phyloP scores from a whole-genome alignment of 2,888 invertebrate genomes.

The Heliconius charithonia region DNA sequence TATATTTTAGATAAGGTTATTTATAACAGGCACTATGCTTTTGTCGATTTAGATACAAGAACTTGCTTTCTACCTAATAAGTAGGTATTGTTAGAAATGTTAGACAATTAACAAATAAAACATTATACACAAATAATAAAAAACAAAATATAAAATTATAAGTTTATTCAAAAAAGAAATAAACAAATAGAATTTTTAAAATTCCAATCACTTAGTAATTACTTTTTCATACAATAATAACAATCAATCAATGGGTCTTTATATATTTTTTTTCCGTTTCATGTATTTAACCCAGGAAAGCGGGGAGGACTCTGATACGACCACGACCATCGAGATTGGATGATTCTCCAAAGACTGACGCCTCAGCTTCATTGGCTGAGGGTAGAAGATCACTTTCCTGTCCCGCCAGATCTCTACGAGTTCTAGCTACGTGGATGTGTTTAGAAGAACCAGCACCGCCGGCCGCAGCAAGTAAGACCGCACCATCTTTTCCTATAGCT shows the following conservation, averaged over 20 bases:
- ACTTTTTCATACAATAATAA: background rate
- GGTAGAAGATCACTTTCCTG: constrained; percentile 74
- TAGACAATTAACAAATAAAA: too few relatives aligned
- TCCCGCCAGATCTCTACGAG: constrained; percentile 66
- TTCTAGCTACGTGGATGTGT: constrained; percentile 49
- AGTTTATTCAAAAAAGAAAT: constrained; percentile 5
- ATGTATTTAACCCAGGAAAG: constrained; percentile 67
- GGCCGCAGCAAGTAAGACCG: constrained; percentile 76
- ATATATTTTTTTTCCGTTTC: constrained; percentile 37
- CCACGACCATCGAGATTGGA: constrained; percentile 67
- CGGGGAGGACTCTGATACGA: constrained; percentile 74
- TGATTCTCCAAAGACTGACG: constrained; percentile 67
- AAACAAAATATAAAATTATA: background rate
- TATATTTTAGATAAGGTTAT: too few relatives aligned
- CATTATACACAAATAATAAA: background rate
- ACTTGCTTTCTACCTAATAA: too few relatives aligned
- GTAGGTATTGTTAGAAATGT: too few relatives aligned
- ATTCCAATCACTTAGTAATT: background rate
- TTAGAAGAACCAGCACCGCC: constrained; percentile 69
- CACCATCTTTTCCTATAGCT: constrained; percentile 74
- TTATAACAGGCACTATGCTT: too few relatives aligned
- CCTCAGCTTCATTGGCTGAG: constrained; percentile 64
- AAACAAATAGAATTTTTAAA: background rate
- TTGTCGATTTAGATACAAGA: too few relatives aligned
- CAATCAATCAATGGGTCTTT: background rate